Conservation (phyloP, 2,113 vertebrate genomes). For the Erythrolamprus reginae region DNA sequence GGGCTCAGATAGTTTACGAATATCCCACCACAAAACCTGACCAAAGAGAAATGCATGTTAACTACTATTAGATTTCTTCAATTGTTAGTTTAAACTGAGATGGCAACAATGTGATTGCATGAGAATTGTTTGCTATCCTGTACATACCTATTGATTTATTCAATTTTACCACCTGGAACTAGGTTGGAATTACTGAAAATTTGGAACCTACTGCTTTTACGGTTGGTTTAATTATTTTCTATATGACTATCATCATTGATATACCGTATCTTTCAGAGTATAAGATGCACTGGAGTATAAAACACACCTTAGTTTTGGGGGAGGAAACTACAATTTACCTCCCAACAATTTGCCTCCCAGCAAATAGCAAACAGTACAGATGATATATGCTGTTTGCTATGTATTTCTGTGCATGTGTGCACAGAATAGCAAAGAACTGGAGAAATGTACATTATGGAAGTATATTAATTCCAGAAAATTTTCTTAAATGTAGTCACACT, state of each 20-base stretch:
- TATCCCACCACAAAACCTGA: conserved; percentile 96
- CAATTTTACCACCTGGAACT: background rate
- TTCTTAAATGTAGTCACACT: too few relatives aligned
- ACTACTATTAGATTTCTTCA: background rate
- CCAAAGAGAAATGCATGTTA: background rate
- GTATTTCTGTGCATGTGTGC: too few relatives aligned
- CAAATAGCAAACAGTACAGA: too few relatives aligned
- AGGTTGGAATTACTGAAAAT: background rate
- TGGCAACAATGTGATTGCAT: background rate
- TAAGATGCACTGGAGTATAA: too few relatives aligned
- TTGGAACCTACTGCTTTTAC: background rate
- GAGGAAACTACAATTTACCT: too few relatives aligned
- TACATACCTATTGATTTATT: background rate
- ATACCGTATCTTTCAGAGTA: too few relatives aligned
- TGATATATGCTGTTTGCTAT: too few relatives aligned
- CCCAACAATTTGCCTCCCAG: too few relatives aligned
- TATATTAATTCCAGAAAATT: too few relatives aligned
- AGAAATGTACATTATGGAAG: too few relatives aligned
- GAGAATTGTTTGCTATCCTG: background rate
- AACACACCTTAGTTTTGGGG: too few relatives aligned
- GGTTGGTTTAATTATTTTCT: background rate
- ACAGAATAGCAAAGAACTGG: too few relatives aligned
- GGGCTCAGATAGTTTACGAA: conserved; percentile 83
- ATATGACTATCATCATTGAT: background rate
- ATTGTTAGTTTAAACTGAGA: background rate